Percentiles rank a stretch among this genome's conserved stretches.
Evolutionary conservation across 2,113 vertebrate genomes (phyloP).

Genomic region (Pandion haliaetus): DNA sequence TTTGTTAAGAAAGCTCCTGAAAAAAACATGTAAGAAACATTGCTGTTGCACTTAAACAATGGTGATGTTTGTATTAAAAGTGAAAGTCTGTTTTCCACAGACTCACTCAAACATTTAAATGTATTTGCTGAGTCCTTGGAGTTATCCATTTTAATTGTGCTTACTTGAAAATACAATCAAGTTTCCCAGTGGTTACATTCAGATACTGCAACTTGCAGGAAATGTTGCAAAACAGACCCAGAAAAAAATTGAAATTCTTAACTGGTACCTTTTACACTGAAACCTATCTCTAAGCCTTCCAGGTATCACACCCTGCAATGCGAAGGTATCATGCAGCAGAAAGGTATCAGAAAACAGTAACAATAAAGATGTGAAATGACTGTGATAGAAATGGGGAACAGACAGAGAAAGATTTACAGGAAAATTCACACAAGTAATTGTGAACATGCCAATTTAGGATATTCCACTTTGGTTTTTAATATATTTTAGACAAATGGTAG

Average conservation of each 20-base stretch:
- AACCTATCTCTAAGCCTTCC: not conserved
- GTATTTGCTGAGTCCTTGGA: not conserved
- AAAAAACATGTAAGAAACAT: not conserved
- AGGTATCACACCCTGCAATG: not conserved
- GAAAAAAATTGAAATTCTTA: not conserved
- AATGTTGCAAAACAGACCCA: not conserved
- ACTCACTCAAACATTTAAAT: not conserved
- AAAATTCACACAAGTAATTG: not conserved
- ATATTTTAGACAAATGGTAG: not conserved
- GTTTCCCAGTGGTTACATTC: not conserved
- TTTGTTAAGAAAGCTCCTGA: not conserved
- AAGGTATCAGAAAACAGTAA: not conserved
- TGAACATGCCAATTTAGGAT: not conserved
- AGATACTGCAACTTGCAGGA: not conserved
- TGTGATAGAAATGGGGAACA: not conserved
- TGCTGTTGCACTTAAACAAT: not conserved
- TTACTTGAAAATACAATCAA: not conserved
- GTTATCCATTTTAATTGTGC: not conserved
- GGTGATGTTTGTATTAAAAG: not conserved
- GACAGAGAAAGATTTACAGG: not conserved
- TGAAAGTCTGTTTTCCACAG: not conserved
- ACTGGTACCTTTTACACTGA: not conserved
- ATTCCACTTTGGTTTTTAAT: not conserved
- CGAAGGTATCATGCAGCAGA: not conserved
- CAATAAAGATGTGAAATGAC: not conserved